Conservation (phyloP, 2,888 invertebrate genomes). For the Polydrusus tereticollis region DNA sequence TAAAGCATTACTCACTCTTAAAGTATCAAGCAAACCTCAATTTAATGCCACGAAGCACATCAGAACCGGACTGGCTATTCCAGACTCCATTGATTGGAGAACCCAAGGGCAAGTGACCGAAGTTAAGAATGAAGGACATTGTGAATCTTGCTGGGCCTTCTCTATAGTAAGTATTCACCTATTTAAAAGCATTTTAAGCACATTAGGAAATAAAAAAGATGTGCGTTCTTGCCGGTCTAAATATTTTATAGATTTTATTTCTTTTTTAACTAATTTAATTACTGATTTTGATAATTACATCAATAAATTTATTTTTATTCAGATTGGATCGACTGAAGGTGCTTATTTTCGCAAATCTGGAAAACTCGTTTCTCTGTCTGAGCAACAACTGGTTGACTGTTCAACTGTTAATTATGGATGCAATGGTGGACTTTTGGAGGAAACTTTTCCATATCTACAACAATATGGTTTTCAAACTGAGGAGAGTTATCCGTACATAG, state of each 20-base stretch:
- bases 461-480: constrained; percentile 48
- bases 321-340: constrained; percentile 48
- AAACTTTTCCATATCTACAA: constrained; percentile 43
- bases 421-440: constrained; percentile 37
- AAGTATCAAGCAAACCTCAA: not conserved
- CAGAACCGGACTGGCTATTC: not conserved
- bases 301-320: not conserved
- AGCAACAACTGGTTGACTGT: constrained; percentile 51
- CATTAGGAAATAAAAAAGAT: not conserved
- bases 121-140: constrained; percentile 35
- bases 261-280: no score
- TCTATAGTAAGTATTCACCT: constrained; percentile 31
- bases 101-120: not conserved
- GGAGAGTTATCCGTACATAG: constrained; percentile 50
- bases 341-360: constrained; percentile 38
- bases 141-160: constrained; percentile 44
- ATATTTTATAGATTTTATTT: no score
- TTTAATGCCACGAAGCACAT: not conserved
- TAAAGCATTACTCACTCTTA: constrained; percentile 21
- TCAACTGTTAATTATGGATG: constrained; percentile 37
- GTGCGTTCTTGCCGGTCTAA: no score
- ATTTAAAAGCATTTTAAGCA: not conserved
- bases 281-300: no score
- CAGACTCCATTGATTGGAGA: constrained; percentile 41
- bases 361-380: constrained; percentile 41